A percentile compares a stretch with the other conserved stretches of the same genome.
Conservation (phyloP, 2,888 invertebrate genomes). For the Acleris literana region DNA sequence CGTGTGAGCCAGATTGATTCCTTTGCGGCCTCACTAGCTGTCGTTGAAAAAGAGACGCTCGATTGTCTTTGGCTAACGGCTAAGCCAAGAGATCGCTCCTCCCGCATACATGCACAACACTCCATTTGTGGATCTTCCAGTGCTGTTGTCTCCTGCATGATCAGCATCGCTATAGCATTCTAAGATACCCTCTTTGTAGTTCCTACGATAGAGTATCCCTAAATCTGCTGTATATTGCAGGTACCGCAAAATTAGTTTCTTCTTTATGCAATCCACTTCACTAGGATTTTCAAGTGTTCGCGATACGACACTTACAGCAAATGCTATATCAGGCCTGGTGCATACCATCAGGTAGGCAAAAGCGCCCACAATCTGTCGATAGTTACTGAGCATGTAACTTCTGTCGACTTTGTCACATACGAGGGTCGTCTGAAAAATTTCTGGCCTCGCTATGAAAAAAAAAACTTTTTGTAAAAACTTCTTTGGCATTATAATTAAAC, state of each 20-base stretch:
- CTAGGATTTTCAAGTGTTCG: too few species aligned
- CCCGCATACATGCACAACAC: constrained; percentile 1
- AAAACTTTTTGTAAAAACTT: too few species aligned
- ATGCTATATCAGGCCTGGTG: too few species aligned
- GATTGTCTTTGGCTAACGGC: background rate
- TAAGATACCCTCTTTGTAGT: background rate
- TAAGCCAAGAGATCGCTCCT: constrained; percentile 1
- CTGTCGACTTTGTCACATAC: background rate
- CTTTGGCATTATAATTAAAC: too few species aligned
- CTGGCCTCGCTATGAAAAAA: too few species aligned
- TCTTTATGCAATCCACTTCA: too few species aligned
- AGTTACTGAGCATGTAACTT: too few species aligned
- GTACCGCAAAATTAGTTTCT: too few species aligned
- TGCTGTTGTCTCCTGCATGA: background rate
- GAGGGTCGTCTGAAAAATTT: too few species aligned
- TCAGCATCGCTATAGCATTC: constrained; percentile 6
- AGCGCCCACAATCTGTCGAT: background rate
- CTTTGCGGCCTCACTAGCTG: background rate
- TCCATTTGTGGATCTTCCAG: background rate
- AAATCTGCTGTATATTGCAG: too few species aligned
- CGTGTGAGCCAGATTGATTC: background rate
- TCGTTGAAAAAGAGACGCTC: background rate
- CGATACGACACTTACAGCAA: too few species aligned
- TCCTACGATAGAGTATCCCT: too few species aligned
- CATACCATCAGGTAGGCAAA: background rate